These are phyloP conservation scores for Stigmatopora argus DNA, from an alignment of 2,113 vertebrate genomes.

Conservation along the genomic window DNA sequence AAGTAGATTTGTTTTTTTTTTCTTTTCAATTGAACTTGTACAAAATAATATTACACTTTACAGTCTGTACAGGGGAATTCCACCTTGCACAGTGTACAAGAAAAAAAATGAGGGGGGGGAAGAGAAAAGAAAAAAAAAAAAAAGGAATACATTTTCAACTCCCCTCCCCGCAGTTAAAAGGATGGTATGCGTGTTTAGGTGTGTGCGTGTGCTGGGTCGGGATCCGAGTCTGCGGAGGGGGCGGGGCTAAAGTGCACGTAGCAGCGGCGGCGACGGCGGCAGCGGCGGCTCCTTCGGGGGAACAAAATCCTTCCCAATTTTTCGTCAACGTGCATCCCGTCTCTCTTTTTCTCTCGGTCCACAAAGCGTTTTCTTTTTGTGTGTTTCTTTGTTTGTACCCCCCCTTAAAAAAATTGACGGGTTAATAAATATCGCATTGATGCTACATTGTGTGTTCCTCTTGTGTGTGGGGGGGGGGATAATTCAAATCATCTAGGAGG, in stretches of 20 bases:
- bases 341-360: conserved; percentile 3
- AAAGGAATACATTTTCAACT: conserved; percentile 38
- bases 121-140: conserved; percentile 41
- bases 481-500: conserved; percentile 23
- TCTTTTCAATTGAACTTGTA: conserved; percentile 90
- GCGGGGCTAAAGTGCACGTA: conserved; percentile 78
- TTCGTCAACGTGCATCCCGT: neutral
- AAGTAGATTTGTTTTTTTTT: conserved; percentile 84
- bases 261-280: conserved; percentile 10
- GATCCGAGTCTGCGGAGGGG: conserved; percentile 76
- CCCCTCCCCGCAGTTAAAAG: conserved; percentile 43
- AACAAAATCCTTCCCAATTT: conserved; percentile 24
- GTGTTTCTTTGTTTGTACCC: conserved; percentile 21
- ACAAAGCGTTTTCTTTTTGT: neutral
- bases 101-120: conserved; percentile 55
- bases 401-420: conserved; percentile 67
- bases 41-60: conserved; percentile 98
- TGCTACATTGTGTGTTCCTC: conserved; percentile 83
- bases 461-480: conserved; percentile 33
- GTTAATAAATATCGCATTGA: conserved; percentile 78
- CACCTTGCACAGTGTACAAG: conserved; percentile 93
- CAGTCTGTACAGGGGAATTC: conserved; percentile 93
- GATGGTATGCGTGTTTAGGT: conserved; percentile 67
- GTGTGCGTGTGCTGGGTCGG: conserved; percentile 8
- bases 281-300: neutral